These are phyloP conservation scores for Bufotes viridis DNA, from an alignment of 2,797 vertebrate genomes.

Conservation along the genomic window DNA sequence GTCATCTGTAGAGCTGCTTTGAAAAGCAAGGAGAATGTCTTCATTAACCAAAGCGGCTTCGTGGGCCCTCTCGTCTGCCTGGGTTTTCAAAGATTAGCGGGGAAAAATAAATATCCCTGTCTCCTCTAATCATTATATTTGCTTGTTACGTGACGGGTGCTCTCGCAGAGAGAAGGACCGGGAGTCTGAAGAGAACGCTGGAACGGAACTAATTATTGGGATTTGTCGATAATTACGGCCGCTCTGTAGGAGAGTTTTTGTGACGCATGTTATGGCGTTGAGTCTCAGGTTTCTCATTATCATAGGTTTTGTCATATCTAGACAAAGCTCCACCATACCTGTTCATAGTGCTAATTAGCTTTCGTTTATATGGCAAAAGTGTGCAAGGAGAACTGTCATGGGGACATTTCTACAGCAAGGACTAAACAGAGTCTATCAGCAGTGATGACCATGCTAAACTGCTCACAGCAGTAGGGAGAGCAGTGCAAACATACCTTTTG, in stretches of 20 bases:
- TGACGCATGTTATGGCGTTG: background rate
- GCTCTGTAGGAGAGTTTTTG: background rate
- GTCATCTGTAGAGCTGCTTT: conserved; percentile 82
- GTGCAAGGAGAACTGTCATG: background rate
- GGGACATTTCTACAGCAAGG: background rate
- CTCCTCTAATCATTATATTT: conserved; percentile 40
- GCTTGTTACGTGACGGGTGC: conserved; percentile 17
- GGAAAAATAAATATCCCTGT: conserved; percentile 16
- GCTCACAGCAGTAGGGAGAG: no score
- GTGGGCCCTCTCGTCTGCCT: conserved; percentile 73
- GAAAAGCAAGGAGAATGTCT: conserved; percentile 81
- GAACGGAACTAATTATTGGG: background rate
- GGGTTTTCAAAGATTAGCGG: conserved; percentile 49
- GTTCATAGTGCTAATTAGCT: background rate
- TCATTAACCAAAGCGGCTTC: conserved; percentile 80
- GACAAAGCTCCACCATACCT: background rate
- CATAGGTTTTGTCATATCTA: background rate
- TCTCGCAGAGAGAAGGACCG: background rate
- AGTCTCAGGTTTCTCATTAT: background rate
- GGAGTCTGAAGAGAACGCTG: background rate
- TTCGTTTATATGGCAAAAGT: background rate
- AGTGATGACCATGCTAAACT: no score
- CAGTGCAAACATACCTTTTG: no score
- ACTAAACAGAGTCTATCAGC: no score
- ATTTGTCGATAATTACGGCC: background rate